phyloP scores from a whole-genome alignment of 1,140 invertebrate genomes.

The Coptotermes formosanus region DNA sequence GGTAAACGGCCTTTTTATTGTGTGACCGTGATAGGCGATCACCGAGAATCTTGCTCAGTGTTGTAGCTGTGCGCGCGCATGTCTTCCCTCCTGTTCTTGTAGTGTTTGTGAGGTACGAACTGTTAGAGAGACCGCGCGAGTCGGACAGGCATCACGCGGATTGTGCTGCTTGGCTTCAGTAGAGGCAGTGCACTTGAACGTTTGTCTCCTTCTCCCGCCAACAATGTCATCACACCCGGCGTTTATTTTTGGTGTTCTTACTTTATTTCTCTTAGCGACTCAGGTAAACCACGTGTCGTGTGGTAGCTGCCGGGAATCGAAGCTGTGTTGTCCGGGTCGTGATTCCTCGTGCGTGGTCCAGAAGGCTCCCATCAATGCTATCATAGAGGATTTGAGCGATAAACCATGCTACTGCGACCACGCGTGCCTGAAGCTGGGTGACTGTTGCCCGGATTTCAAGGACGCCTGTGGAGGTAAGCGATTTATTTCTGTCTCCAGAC shows the following conservation, averaged over 20 bases:
- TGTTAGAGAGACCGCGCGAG: no score
- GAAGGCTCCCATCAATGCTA: conserved; percentile 76
- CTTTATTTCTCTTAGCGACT: neutral
- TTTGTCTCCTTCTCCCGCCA: neutral
- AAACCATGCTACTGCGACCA: conserved; percentile 89
- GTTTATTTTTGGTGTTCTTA: neutral
- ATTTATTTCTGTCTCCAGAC: neutral
- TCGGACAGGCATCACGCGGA: no score
- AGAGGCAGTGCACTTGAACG: neutral
- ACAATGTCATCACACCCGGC: neutral
- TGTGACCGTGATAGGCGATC: no score
- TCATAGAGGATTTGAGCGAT: conserved; percentile 75
- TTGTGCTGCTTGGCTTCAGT: no score
- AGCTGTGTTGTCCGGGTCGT: conserved; percentile 74
- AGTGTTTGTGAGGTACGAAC: no score
- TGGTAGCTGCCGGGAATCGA: conserved; percentile 71
- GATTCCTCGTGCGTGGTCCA: conserved; percentile 86
- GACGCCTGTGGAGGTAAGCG: conserved; percentile 79
- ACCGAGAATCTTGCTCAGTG: no score
- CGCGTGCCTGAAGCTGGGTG: conserved; percentile 80
- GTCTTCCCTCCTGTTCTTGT: no score
- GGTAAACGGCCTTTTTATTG: no score
- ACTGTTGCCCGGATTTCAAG: conserved; percentile 83
- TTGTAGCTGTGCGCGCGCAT: no score
- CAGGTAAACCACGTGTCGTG: neutral